A percentile compares a stretch with the other conserved stretches of the same genome.
Evolutionary conservation across 2,113 vertebrate genomes (phyloP).

Genomic region (Sturnira hondurensis): DNA sequence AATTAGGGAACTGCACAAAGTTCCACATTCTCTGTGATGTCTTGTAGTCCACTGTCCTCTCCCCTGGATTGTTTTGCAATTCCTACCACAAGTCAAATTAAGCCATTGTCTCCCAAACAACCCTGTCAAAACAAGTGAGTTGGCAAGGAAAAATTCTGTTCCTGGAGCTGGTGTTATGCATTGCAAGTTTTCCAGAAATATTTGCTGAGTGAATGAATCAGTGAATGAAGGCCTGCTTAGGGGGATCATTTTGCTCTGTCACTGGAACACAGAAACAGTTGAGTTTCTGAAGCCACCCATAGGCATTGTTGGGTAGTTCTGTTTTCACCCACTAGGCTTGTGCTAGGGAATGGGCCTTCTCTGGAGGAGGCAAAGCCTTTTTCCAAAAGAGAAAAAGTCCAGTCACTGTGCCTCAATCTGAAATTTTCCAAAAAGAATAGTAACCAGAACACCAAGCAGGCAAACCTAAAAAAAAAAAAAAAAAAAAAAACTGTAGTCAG

Average conservation of each 20-base stretch:
- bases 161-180: not conserved
- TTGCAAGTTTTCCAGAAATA: not conserved
- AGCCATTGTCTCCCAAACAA: not conserved
- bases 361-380: not conserved
- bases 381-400: not conserved
- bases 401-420: not conserved
- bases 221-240: not conserved
- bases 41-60: not conserved
- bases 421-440: not conserved
- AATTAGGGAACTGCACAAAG: not conserved
- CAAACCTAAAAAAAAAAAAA: not conserved
- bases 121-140: not conserved
- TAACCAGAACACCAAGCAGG: not conserved
- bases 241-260: not conserved
- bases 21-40: not conserved
- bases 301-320: not conserved
- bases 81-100: not conserved
- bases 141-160: not conserved
- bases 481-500: not conserved
- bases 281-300: not conserved
- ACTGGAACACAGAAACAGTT: not conserved
- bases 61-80: not conserved
- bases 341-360: not conserved
- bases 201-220: not conserved
- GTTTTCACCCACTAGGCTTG: not conserved